Base-by-base conservation (phyloP, 1,140 invertebrate species). In the Mesaphorura yosii region DNA sequence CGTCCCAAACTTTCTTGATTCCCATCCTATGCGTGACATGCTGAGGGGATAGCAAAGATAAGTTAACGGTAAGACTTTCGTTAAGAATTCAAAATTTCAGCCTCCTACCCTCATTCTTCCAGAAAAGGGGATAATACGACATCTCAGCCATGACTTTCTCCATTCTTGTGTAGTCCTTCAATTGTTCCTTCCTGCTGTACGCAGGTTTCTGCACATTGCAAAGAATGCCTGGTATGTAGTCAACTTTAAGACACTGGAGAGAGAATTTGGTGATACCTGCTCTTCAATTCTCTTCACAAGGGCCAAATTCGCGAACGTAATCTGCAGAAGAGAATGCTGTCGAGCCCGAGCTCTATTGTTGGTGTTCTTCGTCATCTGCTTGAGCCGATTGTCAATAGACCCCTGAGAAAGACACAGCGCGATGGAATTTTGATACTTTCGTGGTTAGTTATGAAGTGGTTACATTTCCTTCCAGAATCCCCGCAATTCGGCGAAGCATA, bases 291-390 rank as follows among this genome's bases (percentile, higher is more conserved):
- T 14, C 51, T 62, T 51, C 45, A 55, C 29, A 23, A 62, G 53
- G 22, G 38, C 46, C 28, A 62, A 51, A 46, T 62, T 62, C 17
- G 58, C 59, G 20, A 62, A 62, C 3, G 59, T 53, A n/a, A 62
- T 56, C 6, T 41, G 47, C 19, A 62, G 40, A 7, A 58, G 20
- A 38, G 50, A 19, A 39, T 51, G 45, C 42, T 55, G 47, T 15
- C 57, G 41, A 26, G 1, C 19, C 10, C 45, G 51, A 10, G 37
- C 51, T 20, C 51, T 50, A 25, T 25, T 42, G 15, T 48, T 25
- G 2, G 12, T 10, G 5, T 25, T 15, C 19, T 4, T 14, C 7
- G 5, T 45, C n/a, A 4, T 26, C n/a, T 44, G 7, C 20, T 7
- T 20, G n/a, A n/a, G 23, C 17, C 23, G 29, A 22, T 51, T 39